phyloP scores from a whole-genome alignment of 1,140 invertebrate genomes.

The Diorhabda carinulata region DNA sequence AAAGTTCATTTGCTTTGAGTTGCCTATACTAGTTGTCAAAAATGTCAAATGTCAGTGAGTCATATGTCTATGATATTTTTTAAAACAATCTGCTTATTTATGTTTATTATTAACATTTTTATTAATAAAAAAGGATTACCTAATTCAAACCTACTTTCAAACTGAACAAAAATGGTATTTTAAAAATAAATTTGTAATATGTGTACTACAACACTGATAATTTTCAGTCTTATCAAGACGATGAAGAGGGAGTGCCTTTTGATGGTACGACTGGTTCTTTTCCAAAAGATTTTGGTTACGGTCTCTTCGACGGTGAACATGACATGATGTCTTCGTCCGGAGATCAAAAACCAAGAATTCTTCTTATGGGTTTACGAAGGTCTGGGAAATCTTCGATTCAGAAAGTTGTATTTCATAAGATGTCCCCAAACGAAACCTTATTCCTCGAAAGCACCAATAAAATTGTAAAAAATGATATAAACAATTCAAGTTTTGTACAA shows the following conservation, averaged over 20 bases:
- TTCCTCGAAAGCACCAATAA: constrained; percentile 98
- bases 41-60: too few species aligned
- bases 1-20: too few species aligned
- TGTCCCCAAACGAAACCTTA: constrained; percentile 99
- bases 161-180: too few species aligned
- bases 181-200: too few species aligned
- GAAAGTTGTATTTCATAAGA: constrained; percentile 99
- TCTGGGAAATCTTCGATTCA: constrained; percentile 99
- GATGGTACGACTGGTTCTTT: constrained; percentile 67
- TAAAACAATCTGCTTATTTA: too few species aligned
- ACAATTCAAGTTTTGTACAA: constrained; percentile 97
- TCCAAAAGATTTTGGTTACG: constrained; percentile 90
- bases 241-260: constrained; percentile 52
- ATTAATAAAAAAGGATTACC: too few species aligned
- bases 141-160: too few species aligned
- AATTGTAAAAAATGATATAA: constrained; percentile 96
- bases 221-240: constrained; percentile 60
- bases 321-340: constrained; percentile 51
- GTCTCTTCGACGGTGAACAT: constrained; percentile 72
- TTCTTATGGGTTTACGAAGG: constrained; percentile 92
- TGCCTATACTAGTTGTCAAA: too few species aligned
- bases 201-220: background rate
- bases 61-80: too few species aligned
- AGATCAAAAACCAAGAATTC: constrained; percentile 85
- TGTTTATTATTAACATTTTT: too few species aligned